phyloP scores from a whole-genome alignment of 1,140 invertebrate genomes.

The Apis florea region DNA sequence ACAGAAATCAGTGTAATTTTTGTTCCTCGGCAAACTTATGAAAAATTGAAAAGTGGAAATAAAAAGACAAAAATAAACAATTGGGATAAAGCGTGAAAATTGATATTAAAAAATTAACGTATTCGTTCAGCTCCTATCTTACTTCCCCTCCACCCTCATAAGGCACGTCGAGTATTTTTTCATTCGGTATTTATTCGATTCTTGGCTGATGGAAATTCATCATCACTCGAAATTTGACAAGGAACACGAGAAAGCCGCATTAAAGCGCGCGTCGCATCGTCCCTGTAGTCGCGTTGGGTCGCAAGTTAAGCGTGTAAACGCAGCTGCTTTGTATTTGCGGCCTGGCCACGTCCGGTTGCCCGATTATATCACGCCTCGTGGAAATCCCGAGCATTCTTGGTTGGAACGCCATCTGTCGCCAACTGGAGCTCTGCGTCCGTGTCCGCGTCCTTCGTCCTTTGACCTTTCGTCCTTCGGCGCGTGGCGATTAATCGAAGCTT shows the following conservation, averaged over 20 bases:
- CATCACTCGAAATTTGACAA: not conserved
- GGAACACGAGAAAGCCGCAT: conserved; percentile 5
- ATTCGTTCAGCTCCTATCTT: not conserved
- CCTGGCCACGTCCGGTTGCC: conserved; percentile 30
- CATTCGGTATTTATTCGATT: conserved; percentile 10
- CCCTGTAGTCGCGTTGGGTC: conserved; percentile 22
- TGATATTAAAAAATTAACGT: not conserved
- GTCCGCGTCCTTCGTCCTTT: not conserved
- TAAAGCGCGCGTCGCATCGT: conserved; percentile 11
- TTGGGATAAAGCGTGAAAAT: too few species aligned
- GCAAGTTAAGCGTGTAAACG: conserved; percentile 58
- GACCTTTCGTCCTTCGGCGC: not conserved
- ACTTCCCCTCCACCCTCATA: not conserved
- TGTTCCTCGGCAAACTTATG: too few species aligned
- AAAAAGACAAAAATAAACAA: too few species aligned
- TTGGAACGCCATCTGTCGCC: conserved; percentile 63
- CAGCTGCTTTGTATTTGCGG: conserved; percentile 66
- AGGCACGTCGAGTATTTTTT: conserved; percentile 29
- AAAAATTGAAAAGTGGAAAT: too few species aligned
- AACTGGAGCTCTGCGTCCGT: not conserved
- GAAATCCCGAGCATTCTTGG: conserved; percentile 62
- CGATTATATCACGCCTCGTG: conserved; percentile 57
- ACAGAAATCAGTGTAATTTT: too few species aligned
- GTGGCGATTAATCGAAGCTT: not conserved
- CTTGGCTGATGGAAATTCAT: not conserved